These are phyloP conservation scores for Vanessa cardui DNA, from an alignment of 2,888 invertebrate species.

Conservation along the genomic window DNA sequence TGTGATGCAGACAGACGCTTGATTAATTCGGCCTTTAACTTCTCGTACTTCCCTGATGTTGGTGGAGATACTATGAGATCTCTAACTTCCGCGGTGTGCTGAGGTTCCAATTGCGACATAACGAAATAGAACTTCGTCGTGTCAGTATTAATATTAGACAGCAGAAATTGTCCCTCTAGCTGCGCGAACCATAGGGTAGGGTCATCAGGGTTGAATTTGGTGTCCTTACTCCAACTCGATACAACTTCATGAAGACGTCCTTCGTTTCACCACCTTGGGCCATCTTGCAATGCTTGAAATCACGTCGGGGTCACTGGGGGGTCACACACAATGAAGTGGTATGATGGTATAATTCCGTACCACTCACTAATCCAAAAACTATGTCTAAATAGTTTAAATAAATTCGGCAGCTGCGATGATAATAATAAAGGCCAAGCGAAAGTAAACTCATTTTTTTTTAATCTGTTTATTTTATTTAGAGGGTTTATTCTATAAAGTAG, in stretches of 20 bases:
- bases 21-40: not conserved
- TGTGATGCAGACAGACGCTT: not conserved
- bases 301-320: too few species aligned
- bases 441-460: too few species aligned
- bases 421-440: not conserved
- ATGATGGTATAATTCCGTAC: not conserved
- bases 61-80: not conserved
- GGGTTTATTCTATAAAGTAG: too few species aligned
- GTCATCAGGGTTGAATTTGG: too few species aligned
- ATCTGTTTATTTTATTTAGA: too few species aligned
- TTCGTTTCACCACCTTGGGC: not conserved
- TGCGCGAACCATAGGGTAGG: not conserved
- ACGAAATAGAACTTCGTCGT: constrained; percentile 1
- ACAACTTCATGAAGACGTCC: not conserved
- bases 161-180: not conserved
- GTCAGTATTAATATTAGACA: not conserved
- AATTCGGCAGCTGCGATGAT: not conserved
- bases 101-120: not conserved
- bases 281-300: not conserved
- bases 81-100: not conserved
- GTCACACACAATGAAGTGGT: too few species aligned
- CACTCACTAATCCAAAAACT: not conserved
- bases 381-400: not conserved
- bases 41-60: not conserved
- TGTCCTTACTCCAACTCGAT: too few species aligned